Base-by-base conservation (phyloP, 2,113 vertebrate genomes). In the Carassius auratus region DNA sequence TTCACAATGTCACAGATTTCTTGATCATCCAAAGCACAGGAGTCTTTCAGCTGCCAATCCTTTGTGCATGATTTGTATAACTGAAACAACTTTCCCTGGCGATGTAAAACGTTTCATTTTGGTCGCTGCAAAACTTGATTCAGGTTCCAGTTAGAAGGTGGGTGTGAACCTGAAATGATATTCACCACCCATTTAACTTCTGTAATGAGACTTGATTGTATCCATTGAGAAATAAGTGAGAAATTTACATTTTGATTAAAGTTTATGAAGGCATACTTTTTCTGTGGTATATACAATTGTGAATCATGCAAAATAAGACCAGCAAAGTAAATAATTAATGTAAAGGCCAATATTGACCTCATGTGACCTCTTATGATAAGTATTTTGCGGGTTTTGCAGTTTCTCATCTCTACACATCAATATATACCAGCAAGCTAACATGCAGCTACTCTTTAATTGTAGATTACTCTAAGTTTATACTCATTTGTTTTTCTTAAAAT, bases 241-340 rank as follows among this genome's bases (percentile, higher is more conserved):
- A 76, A 7, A 76, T 50, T 30, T 30, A 50, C 45, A 76, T 76
- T 76, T 76, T 23, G 73, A 76, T 50, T 50, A 52, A 76, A 52
- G 73, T 76, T 52, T 52, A 76, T 12, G 17, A 15, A 76, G 6
- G 13, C 23, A 52, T 17, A 1, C 1, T 26, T 76, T 71, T 76
- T 76, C 45, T 76, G 6, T 30, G 13, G 74, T 19, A 76, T 19
- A 69, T 26, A 12, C 23, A 2, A n/a, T 26, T 1, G 1, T 5
- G n/a, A 69, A 38, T 38, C 15, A 69, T 69, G 8, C 8, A 36
- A 8, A 69, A 36, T 38, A 71, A 71, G 33, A 33, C 30, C 14
- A 17, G 64, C 7, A 68, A 8, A 30, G 30, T 33, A 30, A 15
- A 8, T 6, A 68, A 19, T 8, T 9, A 19, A 38, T 2, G 15